Conservation (phyloP, 2,113 vertebrate genomes). For the Oreochromis spilurus region DNA sequence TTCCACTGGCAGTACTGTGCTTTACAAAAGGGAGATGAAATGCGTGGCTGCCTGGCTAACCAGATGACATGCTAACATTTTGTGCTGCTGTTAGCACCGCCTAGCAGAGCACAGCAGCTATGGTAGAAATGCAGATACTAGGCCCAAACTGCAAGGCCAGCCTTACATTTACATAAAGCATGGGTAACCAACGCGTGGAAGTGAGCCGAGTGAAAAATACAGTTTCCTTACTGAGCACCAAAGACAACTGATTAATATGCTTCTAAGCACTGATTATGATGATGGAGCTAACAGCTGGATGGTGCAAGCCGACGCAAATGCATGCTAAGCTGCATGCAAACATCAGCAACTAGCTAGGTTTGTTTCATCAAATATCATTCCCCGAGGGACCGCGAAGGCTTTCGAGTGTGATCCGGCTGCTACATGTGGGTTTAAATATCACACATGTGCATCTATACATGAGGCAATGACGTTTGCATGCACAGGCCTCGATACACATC, state of each 20-base stretch:
- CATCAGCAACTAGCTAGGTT: background rate
- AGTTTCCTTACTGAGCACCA: background rate
- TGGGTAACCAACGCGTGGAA: background rate
- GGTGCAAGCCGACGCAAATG: slow-evolving; percentile 41
- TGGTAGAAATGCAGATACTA: slow-evolving; percentile 31
- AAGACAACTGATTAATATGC: background rate
- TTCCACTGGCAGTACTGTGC: background rate
- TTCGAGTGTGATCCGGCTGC: background rate
- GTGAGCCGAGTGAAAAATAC: background rate
- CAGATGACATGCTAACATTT: slow-evolving; percentile 45
- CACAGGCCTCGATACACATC: slow-evolving; percentile 45
- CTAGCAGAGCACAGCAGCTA: slow-evolving; percentile 30
- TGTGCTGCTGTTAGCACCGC: slow-evolving; percentile 40
- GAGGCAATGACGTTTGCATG: slow-evolving; percentile 2
- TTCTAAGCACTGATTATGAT: slow-evolving; percentile 22
- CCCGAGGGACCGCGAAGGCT: background rate
- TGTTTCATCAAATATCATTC: background rate
- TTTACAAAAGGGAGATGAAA: slow-evolving; percentile 13
- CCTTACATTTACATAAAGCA: background rate
- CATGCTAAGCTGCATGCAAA: slow-evolving; percentile 50
- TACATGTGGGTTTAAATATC: background rate
- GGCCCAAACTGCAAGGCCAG: slow-evolving; percentile 39
- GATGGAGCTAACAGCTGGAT: slow-evolving; percentile 51
- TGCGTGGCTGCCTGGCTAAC: slow-evolving; percentile 31
- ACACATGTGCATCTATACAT: background rate